phyloP scores from a whole-genome alignment of 2,888 invertebrate genomes.

The Drosophila suboccidentalis region DNA sequence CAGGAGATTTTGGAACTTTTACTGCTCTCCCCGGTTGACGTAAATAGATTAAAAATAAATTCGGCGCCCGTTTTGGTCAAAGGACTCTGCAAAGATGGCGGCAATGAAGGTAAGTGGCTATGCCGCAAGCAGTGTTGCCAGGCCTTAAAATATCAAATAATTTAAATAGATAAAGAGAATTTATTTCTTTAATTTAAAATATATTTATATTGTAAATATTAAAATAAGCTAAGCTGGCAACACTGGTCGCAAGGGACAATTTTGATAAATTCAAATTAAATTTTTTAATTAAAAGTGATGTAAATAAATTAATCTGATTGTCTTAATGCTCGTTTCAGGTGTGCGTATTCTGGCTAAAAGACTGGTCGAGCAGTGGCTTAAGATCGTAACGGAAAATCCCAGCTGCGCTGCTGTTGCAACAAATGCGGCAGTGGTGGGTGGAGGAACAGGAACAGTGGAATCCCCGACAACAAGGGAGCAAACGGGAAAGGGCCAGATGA shows the following conservation, averaged over 20 bases:
- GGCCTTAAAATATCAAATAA: background rate
- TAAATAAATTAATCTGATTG: background rate
- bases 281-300: background rate
- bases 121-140: background rate
- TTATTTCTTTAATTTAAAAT: background rate
- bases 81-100: slow-evolving; percentile 92
- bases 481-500: background rate
- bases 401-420: slow-evolving; percentile 54
- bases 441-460: slow-evolving; percentile 14
- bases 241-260: background rate
- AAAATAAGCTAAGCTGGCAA: background rate
- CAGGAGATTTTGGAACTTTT: slow-evolving; percentile 94
- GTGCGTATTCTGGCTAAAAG: slow-evolving; percentile 92
- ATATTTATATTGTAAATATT: background rate
- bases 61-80: slow-evolving; percentile 97
- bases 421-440: slow-evolving; percentile 7
- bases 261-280: background rate
- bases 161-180: background rate
- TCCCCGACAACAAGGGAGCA: slow-evolving; percentile 7
- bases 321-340: slow-evolving; percentile 86
- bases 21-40: slow-evolving; percentile 94
- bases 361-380: slow-evolving; percentile 95
- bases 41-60: slow-evolving; percentile 95
- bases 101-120: slow-evolving; percentile 90
- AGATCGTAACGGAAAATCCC: slow-evolving; percentile 93